Conservation (phyloP, 2,888 invertebrate genomes). For the Glyphotaelius pellucidus region DNA sequence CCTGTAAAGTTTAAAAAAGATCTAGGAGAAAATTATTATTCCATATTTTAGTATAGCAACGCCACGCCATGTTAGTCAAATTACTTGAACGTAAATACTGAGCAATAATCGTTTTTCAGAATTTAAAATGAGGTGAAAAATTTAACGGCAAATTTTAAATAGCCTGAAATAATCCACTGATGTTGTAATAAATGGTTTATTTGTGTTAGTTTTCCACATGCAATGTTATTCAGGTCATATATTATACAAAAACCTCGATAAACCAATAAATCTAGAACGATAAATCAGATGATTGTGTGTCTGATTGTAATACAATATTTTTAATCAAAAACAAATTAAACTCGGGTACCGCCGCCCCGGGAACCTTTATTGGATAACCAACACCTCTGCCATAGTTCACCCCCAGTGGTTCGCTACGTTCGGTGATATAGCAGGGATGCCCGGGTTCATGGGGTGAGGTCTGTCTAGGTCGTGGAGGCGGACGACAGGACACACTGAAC, state of each 20-base stretch:
- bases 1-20: neutral
- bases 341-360: no score
- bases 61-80: neutral
- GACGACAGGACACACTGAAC: no score
- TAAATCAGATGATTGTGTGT: neutral
- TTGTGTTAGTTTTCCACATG: neutral
- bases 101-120: neutral
- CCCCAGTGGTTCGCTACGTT: no score
- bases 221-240: neutral
- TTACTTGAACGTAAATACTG: neutral
- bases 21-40: neutral
- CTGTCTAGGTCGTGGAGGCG: no score
- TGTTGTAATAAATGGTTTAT: neutral
- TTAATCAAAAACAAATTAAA: neutral
- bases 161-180: neutral
- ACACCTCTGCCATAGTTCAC: no score
- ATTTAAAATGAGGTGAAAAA: neutral
- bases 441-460: no score
- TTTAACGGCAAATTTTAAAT: neutral
- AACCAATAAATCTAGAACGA: neutral
- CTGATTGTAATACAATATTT: neutral
- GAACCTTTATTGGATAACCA: no score
- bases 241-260: neutral
- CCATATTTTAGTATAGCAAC: neutral
- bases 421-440: no score